Conservation (phyloP, 2,113 vertebrate species). For the Chaenocephalus aceratus region DNA sequence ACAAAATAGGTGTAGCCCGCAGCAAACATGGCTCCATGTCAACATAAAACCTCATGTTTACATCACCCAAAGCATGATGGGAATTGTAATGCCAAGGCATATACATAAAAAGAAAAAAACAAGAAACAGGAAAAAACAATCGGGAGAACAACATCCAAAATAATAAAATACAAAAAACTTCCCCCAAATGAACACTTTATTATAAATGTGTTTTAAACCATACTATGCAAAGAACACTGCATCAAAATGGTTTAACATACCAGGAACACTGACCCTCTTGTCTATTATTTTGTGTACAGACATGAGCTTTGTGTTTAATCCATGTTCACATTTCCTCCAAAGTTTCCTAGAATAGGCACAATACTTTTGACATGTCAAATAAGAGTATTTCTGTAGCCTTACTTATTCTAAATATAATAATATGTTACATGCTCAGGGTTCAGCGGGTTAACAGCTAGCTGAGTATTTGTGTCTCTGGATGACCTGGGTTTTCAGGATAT, state of each 20-base stretch:
- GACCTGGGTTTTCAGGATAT: slow-evolving; percentile 52
- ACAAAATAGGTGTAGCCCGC: neutral
- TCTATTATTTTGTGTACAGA: no score
- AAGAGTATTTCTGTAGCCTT: neutral
- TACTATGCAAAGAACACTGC: neutral
- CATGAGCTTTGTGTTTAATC: no score
- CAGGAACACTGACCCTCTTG: no score
- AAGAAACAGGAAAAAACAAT: neutral
- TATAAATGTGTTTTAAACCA: neutral
- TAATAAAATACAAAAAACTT: neutral
- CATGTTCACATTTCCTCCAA: neutral
- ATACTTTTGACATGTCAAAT: neutral
- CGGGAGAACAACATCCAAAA: no score
- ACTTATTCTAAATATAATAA: neutral
- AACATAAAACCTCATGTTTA: slow-evolving; percentile 30
- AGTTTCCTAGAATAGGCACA: neutral
- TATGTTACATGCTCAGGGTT: neutral
- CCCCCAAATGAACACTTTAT: neutral
- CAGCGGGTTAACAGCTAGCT: slow-evolving; percentile 51
- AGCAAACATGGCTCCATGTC: neutral
- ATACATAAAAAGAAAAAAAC: neutral
- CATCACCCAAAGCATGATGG: neutral
- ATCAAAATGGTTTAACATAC: no score
- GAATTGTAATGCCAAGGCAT: neutral
- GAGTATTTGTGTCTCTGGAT: slow-evolving; percentile 16